Evolutionary conservation across 1,140 invertebrate genomes (phyloP).

Genomic region (Ectropis grisescens): DNA sequence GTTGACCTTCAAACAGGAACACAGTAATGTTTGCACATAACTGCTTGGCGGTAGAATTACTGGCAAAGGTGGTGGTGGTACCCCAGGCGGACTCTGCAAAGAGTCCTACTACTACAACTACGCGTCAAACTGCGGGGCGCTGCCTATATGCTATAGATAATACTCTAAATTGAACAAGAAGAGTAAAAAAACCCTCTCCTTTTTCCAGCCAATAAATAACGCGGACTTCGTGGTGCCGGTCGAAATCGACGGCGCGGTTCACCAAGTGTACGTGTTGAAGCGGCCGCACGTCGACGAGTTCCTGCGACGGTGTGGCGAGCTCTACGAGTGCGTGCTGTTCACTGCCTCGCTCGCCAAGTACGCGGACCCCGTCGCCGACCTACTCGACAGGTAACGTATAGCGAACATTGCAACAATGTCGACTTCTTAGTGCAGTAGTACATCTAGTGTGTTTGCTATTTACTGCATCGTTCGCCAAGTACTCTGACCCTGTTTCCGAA

Average conservation of each 20-base stretch:
- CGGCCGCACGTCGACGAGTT: constrained; percentile 99
- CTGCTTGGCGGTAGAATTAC: too few relatives aligned
- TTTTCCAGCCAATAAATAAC: constrained; percentile 95
- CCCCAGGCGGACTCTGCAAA: too few relatives aligned
- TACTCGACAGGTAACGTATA: constrained; percentile 84
- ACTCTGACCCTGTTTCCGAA: constrained; percentile 99
- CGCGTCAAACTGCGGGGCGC: too few relatives aligned
- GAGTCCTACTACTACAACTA: too few relatives aligned
- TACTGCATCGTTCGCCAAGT: constrained; percentile 99
- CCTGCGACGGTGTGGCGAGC: constrained; percentile 96
- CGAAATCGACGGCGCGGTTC: constrained; percentile 98
- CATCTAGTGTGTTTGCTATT: constrained; percentile 99
- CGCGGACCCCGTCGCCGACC: constrained; percentile 98
- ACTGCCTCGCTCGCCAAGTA: constrained; percentile 99
- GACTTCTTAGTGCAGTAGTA: too few relatives aligned
- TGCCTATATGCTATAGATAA: too few relatives aligned
- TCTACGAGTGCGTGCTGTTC: constrained; percentile 99
- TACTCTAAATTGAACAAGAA: too few relatives aligned
- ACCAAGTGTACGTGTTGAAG: constrained; percentile 99
- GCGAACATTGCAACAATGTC: too few relatives aligned
- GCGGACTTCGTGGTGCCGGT: constrained; percentile 99
- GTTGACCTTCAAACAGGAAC: too few relatives aligned
- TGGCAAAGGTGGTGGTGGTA: too few relatives aligned
- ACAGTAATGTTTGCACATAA: too few relatives aligned
- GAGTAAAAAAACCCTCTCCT: too few relatives aligned